Evolutionary conservation across 2,113 vertebrate genomes (phyloP).

Genomic region (Furnarius figulus): DNA sequence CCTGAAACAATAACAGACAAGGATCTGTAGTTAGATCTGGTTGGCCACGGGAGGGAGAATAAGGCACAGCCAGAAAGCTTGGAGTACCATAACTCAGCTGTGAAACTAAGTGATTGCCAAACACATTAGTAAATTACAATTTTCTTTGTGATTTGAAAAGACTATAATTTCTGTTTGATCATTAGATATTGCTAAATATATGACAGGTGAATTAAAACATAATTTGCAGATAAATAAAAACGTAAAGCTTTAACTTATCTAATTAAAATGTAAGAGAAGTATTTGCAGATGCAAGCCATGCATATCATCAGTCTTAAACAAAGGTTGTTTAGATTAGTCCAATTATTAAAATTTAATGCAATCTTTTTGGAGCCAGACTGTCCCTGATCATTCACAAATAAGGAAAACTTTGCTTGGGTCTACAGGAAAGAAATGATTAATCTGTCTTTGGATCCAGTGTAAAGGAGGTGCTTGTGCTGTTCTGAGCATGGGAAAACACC

Average conservation of each 20-base stretch:
- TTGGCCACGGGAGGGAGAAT: constrained; percentile 9
- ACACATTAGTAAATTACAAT: background rate
- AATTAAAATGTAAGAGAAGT: background rate
- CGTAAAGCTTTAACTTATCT: background rate
- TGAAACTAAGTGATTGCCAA: constrained; percentile 20
- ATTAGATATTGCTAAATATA: background rate
- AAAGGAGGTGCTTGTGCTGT: background rate
- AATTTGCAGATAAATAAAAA: background rate
- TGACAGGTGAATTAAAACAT: background rate
- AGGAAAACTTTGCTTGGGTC: background rate
- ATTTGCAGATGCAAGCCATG: background rate
- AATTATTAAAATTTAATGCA: background rate
- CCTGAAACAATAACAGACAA: constrained; percentile 46
- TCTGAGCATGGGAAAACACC: background rate
- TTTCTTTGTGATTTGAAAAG: constrained; percentile 27
- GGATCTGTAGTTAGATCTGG: constrained; percentile 53
- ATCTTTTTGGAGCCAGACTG: background rate
- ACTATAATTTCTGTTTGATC: background rate
- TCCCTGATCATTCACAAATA: background rate
- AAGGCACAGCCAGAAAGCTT: background rate
- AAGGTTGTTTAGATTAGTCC: background rate
- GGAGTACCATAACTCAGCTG: constrained; percentile 14
- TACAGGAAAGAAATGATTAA: background rate
- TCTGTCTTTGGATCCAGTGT: background rate
- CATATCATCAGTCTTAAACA: background rate